phyloP scores from a whole-genome alignment of 2,113 vertebrate genomes.

The Psilopsiagon aurifrons region DNA sequence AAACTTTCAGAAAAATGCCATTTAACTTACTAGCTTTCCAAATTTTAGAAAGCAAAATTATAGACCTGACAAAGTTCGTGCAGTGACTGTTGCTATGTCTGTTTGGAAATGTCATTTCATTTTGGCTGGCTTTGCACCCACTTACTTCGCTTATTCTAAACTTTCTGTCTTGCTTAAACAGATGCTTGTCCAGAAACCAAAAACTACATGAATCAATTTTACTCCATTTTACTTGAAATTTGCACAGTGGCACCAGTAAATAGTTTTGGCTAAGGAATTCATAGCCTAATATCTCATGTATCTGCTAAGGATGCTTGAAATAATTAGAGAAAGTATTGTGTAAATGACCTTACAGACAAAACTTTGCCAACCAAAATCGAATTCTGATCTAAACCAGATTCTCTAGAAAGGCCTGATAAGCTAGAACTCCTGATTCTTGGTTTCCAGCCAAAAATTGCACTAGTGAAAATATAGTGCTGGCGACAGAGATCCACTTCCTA shows the following conservation, averaged over 20 bases:
- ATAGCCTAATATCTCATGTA: neutral
- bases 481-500: constrained; percentile 18
- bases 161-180: neutral
- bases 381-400: constrained; percentile 1
- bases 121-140: constrained; percentile 10
- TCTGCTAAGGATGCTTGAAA: neutral
- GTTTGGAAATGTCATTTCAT: constrained; percentile 23
- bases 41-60: constrained; percentile 31
- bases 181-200: neutral
- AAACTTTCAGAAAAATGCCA: neutral
- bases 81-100: constrained; percentile 4
- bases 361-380: neutral
- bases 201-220: neutral
- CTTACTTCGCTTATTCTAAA: neutral
- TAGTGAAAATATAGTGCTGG: neutral
- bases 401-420: neutral
- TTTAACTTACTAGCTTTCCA: neutral
- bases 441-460: neutral
- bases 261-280: neutral
- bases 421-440: neutral
- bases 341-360: neutral
- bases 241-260: neutral
- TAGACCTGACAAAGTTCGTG: neutral
- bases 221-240: neutral
- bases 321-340: neutral